phyloP scores from a whole-genome alignment of 2,888 invertebrate genomes.

The Dynastes tityus region DNA sequence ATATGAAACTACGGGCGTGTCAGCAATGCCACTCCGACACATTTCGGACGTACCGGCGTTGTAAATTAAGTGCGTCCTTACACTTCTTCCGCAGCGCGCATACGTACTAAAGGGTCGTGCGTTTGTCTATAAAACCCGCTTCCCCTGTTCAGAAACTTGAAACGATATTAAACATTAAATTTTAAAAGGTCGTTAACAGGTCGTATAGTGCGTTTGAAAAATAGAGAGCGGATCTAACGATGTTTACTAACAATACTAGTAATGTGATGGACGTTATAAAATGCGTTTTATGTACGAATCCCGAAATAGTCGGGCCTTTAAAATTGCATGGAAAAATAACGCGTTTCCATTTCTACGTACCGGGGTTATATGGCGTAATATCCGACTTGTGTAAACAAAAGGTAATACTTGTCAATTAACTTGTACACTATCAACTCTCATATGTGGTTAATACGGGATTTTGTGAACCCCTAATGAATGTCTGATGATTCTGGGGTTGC shows the following conservation, averaged over 20 bases:
- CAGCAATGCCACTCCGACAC: constrained; percentile 1
- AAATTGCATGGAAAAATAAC: neutral
- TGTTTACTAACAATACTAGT: constrained; percentile 1
- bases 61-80: constrained; percentile 15
- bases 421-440: too few relatives aligned
- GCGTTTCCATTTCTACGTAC: neutral
- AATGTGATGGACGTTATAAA: constrained; percentile 7
- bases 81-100: neutral
- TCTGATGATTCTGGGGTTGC: neutral
- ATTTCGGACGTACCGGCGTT: neutral
- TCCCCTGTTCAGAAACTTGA: constrained; percentile 4
- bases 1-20: constrained; percentile 17
- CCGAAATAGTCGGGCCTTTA: constrained; percentile 1
- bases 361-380: neutral
- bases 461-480: too few relatives aligned
- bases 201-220: constrained; percentile 14
- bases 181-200: constrained; percentile 26
- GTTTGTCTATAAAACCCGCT: constrained; percentile 17
- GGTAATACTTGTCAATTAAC: neutral
- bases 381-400: neutral
- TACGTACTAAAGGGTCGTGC: neutral
- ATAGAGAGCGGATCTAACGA: neutral
- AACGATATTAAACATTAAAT: constrained; percentile 22
- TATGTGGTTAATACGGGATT: too few relatives aligned
- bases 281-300: neutral